phyloP scores from a whole-genome alignment of 2,888 invertebrate species.

The Rhopalosiphum nymphaeae region DNA sequence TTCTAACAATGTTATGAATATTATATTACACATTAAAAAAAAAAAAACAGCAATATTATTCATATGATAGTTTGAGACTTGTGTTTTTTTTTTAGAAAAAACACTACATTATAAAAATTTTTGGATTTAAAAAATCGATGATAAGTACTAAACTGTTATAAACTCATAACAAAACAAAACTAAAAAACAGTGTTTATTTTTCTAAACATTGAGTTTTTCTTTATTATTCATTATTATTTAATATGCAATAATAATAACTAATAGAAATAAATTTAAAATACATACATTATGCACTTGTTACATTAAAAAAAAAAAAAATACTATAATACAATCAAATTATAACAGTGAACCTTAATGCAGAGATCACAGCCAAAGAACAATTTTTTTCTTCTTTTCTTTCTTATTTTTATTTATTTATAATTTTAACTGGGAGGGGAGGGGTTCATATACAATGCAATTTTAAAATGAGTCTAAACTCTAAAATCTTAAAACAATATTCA shows the following conservation, averaged over 20 bases:
- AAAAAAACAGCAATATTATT: conserved; percentile 45
- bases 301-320: conserved; percentile 54
- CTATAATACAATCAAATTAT: conserved; percentile 63
- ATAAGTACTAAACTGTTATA: conserved; percentile 18
- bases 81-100: conserved; percentile 7
- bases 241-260: conserved; percentile 64
- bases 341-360: conserved; percentile 69
- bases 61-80: conserved; percentile 40
- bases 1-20: conserved; percentile 45
- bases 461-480: conserved; percentile 55
- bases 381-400: conserved; percentile 67
- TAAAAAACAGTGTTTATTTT: conserved; percentile 61
- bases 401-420: conserved; percentile 67
- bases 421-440: conserved; percentile 16
- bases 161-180: conserved; percentile 45
- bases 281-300: conserved; percentile 56
- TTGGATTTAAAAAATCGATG: conserved; percentile 40
- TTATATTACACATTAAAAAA: conserved; percentile 37
- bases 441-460: conserved; percentile 56
- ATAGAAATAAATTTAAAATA: conserved; percentile 64
- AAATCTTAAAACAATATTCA: conserved; percentile 59
- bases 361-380: conserved; percentile 69
- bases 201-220: conserved; percentile 64
- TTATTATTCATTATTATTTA: conserved; percentile 63
- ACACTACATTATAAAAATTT: conserved; percentile 31